A percentile compares a stretch with the other conserved stretches of the same genome.
These are phyloP conservation scores for Montipora capitata DNA, from an alignment of 92 coral and sea anemone genomes.

Conservation along the genomic window DNA sequence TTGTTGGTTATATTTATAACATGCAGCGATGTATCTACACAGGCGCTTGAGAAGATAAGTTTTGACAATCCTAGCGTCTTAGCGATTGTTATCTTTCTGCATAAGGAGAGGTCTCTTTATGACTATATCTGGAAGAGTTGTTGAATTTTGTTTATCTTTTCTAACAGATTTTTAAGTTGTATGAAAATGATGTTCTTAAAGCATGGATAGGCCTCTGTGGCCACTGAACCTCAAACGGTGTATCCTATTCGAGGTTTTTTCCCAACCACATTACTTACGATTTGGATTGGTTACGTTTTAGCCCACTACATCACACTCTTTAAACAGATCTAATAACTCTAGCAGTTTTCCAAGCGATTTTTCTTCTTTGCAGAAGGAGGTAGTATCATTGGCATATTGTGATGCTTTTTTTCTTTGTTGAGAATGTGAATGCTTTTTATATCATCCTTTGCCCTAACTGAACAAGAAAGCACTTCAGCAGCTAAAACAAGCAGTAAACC, in stretches of 20 bases:
- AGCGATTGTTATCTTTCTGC: too few relatives aligned
- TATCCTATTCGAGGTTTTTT: not conserved
- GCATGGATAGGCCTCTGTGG: not conserved
- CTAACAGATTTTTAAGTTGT: not conserved
- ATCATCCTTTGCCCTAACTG: conserved; percentile 12
- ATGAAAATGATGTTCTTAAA: conserved; percentile 5
- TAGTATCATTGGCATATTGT: conserved; percentile 18
- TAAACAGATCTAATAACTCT: conserved; percentile 19
- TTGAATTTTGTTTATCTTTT: conserved; percentile 38
- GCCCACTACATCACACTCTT: not conserved
- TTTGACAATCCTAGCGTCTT: too few relatives aligned
- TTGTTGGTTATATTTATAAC: too few relatives aligned
- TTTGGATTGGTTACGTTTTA: not conserved
- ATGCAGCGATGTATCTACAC: too few relatives aligned
- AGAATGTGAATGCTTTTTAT: not conserved
- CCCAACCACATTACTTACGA: conserved; percentile 29
- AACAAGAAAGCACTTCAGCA: conserved; percentile 3
- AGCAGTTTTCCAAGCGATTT: conserved; percentile 11
- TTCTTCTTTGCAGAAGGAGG: conserved; percentile 21
- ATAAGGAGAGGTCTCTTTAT: too few relatives aligned
- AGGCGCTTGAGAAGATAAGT: too few relatives aligned
- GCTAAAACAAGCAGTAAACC: conserved; percentile 11
- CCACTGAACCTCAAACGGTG: not conserved
- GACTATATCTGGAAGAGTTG: too few relatives aligned
- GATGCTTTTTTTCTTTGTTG: not conserved